These are phyloP conservation scores for Oscheius sp. DNA, from an alignment of 2,888 invertebrate species.

Conservation along the genomic window DNA sequence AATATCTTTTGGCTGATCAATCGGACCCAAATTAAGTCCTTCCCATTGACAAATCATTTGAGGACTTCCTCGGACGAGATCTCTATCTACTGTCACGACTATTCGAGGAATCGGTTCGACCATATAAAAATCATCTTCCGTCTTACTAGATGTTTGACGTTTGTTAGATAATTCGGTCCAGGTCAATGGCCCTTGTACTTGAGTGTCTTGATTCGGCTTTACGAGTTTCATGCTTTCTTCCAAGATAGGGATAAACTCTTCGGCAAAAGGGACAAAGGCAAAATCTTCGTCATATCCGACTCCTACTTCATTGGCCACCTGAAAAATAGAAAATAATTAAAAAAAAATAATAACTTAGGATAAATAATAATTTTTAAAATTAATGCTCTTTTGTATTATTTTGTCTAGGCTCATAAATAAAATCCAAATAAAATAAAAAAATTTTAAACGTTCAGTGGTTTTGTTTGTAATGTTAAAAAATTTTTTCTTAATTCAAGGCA, in stretches of 20 bases:
- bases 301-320: constrained; percentile 54
- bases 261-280: constrained; percentile 28
- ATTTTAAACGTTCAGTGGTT: no score
- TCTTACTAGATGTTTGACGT: constrained; percentile 25
- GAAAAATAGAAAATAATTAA: constrained; percentile 1
- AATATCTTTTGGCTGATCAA: constrained; percentile 91
- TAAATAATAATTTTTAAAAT: no score
- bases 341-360: no score
- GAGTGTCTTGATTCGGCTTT: background rate
- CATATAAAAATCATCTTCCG: constrained; percentile 45
- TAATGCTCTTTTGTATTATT: background rate
- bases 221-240: constrained; percentile 43
- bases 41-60: constrained; percentile 76
- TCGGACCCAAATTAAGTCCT: constrained; percentile 92
- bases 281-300: constrained; percentile 36
- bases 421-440: no score
- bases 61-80: constrained; percentile 40
- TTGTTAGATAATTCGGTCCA: constrained; percentile 94
- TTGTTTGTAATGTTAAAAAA: no score
- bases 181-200: constrained; percentile 89
- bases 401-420: background rate
- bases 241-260: constrained; percentile 37
- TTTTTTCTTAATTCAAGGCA: constrained; percentile 10
- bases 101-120: constrained; percentile 73
- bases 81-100: constrained; percentile 46